Base-by-base conservation (phyloP, 2,888 invertebrate species). In the Trilocha varians region DNA sequence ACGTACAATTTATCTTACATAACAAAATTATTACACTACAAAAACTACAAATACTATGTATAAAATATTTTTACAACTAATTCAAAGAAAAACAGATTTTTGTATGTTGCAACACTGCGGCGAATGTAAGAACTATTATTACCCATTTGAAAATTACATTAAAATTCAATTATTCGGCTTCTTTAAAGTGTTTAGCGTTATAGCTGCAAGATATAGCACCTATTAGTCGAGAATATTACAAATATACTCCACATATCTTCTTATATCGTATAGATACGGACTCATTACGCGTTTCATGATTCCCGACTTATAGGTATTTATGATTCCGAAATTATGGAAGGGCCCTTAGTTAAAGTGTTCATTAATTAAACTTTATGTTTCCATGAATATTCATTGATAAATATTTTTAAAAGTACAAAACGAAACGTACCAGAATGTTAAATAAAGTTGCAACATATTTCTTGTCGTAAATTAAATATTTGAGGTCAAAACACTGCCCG, bases 201-300 rank as follows among this genome's bases (percentile, higher is more conserved):
- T n/a, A n/a, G n/a, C n/a, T n/a, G n/a, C n/a, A n/a, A n/a, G n/a
- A n/a, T n/a, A n/a, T n/a, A n/a, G n/a, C n/a, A n/a, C n/a, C n/a
- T n/a, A n/a, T n/a, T n/a, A n/a, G n/a, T n/a, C n/a, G 57, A 61
- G 56, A 48, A 53, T 61, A 51, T 52, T 59, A 56, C 57, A 60
- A 50, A 54, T 59, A n/a, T n/a, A n/a, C n/a, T n/a, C n/a, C n/a
- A n/a, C n/a, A 25, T 11, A 25, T 2, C 2, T 11, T 5, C 6
- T 25, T 11, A 11, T 11, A 9, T 6, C 11, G 25, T 25, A 25
- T 9, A 25, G 25, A 25, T 25, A 25, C 25, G 8, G 25, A 25
- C 25, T 25, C 25, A 25, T 25, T 25, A 9, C 25, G 6, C 25
- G 25, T 25, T 25, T 25, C 25, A 3, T 25, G 25, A 11, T 5